Conservation (phyloP, 2,113 vertebrate genomes). For the Campylomormyrus numenius region DNA sequence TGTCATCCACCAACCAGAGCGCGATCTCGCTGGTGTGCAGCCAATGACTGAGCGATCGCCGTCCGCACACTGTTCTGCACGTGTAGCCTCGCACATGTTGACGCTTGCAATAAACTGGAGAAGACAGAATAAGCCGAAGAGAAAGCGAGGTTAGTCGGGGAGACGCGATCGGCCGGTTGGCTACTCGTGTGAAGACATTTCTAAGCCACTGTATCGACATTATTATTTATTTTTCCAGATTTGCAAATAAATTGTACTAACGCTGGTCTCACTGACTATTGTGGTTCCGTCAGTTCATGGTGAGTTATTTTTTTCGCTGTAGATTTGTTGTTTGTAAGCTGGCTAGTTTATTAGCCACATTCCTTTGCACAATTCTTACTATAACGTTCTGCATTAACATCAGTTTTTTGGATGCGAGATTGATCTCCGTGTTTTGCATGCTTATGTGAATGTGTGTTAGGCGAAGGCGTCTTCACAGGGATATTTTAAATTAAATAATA, state of each 20-base stretch:
- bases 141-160: background rate
- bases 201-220: background rate
- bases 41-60: conserved; percentile 40
- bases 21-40: conserved; percentile 12
- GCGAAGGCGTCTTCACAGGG: background rate
- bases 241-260: background rate
- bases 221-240: background rate
- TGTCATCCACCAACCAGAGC: conserved; percentile 39
- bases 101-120: conserved; percentile 50
- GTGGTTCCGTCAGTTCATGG: conserved; percentile 27
- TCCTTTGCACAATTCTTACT: background rate
- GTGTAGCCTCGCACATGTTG: conserved; percentile 66
- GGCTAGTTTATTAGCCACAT: background rate
- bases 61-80: conserved; percentile 53
- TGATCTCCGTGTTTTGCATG: background rate
- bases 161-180: background rate
- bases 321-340: background rate
- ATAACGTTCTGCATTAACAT: background rate
- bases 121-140: conserved; percentile 30
- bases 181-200: background rate
- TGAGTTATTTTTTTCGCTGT: conserved; percentile 32
- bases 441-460: background rate
- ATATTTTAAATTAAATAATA: background rate
- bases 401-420: background rate
- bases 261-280: conserved; percentile 5